Evolutionary conservation across 2,888 invertebrate genomes (phyloP), one percentile per base, ranked within the genome.

Genomic region (Odontocolon sp.): DNA sequence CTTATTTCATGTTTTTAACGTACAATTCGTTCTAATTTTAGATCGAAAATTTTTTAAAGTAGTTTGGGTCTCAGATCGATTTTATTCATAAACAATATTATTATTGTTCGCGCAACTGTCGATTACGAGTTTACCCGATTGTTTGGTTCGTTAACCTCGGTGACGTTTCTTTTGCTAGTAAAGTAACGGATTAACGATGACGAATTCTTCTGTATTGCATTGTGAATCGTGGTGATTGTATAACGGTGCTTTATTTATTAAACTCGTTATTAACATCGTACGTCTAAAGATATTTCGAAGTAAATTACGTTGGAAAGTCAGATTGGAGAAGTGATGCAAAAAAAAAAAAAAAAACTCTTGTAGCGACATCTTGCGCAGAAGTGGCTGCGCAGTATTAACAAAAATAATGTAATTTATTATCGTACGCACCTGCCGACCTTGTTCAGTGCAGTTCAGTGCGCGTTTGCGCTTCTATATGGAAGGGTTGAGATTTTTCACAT

Each of bases 191-290:
- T 57, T 21, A 52, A 52, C 54, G 40, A 42, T 40, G 66, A 3
- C 40, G 66, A 40, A 54, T 40, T 18, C 18, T 66, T 54, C 38
- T 40, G 40, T 31, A 21, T n/a, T 38, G 18, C 66, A 66, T 66
- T 31, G 33, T 66, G 28, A 1, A n/a, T 8, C 54, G 11, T 36
- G n/a, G 23, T 9, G 31, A 31, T n/a, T n/a, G 11, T 18, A 8
- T 26, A 6, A 18, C 40, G 14, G n/a, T 50, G 50, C 26, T 8
- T 23, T 38, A 9, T 36, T 64, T 16, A 8, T 50, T 64, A 23
- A 36, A 50, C 23, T 36, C 50, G 50, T 64, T 64, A 8, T 64
- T 64, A 36, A 52, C 64, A 64, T 64, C 9, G 23, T 38, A 28
- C 36, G 23, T 23, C 11, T 0, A 2, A 26, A 47, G 6, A 54